Percentiles rank a stretch among this genome's conserved stretches.
These are phyloP conservation scores for Arge pagana DNA, from an alignment of 2,888 invertebrate genomes.

Conservation along the genomic window DNA sequence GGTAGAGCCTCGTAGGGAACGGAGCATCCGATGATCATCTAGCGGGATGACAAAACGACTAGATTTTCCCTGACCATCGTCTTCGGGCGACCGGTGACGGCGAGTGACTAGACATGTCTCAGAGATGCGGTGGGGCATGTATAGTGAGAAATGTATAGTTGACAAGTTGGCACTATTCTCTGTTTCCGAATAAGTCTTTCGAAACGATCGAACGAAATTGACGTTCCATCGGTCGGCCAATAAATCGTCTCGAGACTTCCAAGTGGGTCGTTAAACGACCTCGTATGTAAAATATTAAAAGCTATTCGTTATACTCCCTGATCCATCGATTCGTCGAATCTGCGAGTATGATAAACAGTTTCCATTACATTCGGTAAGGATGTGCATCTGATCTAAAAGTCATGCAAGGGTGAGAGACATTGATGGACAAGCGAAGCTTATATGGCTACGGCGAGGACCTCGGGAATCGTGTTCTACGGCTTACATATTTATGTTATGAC, in stretches of 20 bases:
- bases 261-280: conserved; percentile 11
- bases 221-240: neutral
- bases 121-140: too few species aligned
- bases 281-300: conserved; percentile 10
- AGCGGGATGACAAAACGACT: too few species aligned
- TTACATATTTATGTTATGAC: conserved; percentile 59
- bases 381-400: conserved; percentile 46
- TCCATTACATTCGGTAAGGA: conserved; percentile 44
- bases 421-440: conserved; percentile 57
- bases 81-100: too few species aligned
- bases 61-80: too few species aligned
- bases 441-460: conserved; percentile 40
- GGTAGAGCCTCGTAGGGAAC: too few species aligned
- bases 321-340: too few species aligned
- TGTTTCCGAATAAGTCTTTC: too few species aligned
- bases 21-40: too few species aligned
- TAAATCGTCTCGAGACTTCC: neutral
- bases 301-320: conserved; percentile 7
- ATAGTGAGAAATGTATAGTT: too few species aligned
- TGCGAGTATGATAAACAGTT: conserved; percentile 52
- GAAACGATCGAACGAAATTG: too few species aligned
- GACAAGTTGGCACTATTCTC: too few species aligned
- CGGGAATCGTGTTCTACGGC: conserved; percentile 38
- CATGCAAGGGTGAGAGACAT: conserved; percentile 45
- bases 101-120: too few species aligned